Conservation (phyloP, 1,140 invertebrate species). For the Diabrotica virgifera region DNA sequence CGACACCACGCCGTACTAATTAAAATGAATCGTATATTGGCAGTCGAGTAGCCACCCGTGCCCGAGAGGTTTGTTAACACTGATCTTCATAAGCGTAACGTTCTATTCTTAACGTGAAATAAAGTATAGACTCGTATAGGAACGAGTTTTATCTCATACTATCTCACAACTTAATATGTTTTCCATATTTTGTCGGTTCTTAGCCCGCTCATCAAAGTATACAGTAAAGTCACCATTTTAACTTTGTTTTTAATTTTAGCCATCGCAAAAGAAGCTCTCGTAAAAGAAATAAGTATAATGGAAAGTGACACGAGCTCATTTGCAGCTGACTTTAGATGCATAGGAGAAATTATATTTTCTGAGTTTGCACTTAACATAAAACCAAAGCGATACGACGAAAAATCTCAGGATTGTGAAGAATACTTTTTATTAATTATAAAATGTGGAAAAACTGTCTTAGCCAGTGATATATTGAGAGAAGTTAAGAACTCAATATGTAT, state of each 20-base stretch:
- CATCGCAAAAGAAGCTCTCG: conserved; percentile 22
- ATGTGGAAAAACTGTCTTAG: conserved; percentile 40
- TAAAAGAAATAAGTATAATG: conserved; percentile 21
- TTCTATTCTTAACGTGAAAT: too few species aligned
- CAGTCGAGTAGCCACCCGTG: too few species aligned
- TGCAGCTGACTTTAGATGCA: conserved; percentile 14
- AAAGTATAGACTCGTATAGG: too few species aligned
- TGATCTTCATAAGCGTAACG: too few species aligned
- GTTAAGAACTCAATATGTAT: conserved; percentile 35
- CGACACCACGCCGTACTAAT: too few species aligned
- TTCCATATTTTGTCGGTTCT: too few species aligned
- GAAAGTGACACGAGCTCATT: conserved; percentile 15
- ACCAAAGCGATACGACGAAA: neutral
- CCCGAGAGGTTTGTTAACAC: too few species aligned
- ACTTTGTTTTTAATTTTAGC: conserved; percentile 17
- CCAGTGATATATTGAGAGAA: conserved; percentile 38
- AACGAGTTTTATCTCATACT: too few species aligned
- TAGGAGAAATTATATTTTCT: conserved; percentile 13
- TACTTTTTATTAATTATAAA: conserved; percentile 40
- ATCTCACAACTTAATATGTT: too few species aligned
- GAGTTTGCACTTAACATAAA: neutral
- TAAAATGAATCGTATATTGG: too few species aligned
- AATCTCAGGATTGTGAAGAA: conserved; percentile 23
- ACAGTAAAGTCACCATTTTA: too few species aligned
- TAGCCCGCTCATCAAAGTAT: too few species aligned